Conservation (phyloP, 2,113 vertebrate species). For the Lagopus muta region DNA sequence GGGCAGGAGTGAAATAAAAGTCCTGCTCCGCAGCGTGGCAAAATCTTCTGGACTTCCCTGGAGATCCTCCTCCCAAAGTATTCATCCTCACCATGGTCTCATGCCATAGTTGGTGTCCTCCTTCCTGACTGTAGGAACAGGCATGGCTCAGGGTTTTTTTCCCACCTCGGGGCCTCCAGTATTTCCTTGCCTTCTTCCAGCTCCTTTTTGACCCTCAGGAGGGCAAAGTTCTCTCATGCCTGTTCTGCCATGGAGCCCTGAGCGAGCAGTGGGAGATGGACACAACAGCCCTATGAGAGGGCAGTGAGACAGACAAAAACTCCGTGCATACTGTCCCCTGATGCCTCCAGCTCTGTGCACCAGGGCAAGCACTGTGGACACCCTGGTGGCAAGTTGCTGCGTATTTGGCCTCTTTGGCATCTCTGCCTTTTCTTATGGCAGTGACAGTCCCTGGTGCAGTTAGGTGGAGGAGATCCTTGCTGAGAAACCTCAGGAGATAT, state of each 20-base stretch:
- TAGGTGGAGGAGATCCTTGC: rapidly evolving
- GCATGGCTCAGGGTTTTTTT: not conserved
- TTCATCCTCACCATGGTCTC: rapidly evolving
- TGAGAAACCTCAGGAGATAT: not conserved
- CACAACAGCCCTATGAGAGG: not conserved
- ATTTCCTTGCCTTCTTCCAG: not conserved
- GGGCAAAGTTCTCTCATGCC: not conserved
- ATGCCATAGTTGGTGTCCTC: rapidly evolving
- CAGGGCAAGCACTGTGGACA: rapidly evolving
- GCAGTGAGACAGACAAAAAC: rapidly evolving
- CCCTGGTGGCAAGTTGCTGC: not conserved
- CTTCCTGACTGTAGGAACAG: not conserved
- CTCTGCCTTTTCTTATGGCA: not conserved
- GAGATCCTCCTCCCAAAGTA: not conserved
- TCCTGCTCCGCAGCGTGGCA: not conserved
- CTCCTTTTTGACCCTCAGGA: not conserved
- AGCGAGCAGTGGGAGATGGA: rapidly evolving
- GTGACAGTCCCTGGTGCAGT: rapidly evolving
- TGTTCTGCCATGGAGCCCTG: not conserved
- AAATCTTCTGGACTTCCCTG: not conserved
- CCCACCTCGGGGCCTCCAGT: rapidly evolving
- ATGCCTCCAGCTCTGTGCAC: not conserved
- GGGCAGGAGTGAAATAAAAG: not conserved
- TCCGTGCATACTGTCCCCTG: rapidly evolving
- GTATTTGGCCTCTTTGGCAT: not conserved